Evolutionary conservation across 2,888 invertebrate genomes (phyloP).

Genomic region (Cataglyphis livida): DNA sequence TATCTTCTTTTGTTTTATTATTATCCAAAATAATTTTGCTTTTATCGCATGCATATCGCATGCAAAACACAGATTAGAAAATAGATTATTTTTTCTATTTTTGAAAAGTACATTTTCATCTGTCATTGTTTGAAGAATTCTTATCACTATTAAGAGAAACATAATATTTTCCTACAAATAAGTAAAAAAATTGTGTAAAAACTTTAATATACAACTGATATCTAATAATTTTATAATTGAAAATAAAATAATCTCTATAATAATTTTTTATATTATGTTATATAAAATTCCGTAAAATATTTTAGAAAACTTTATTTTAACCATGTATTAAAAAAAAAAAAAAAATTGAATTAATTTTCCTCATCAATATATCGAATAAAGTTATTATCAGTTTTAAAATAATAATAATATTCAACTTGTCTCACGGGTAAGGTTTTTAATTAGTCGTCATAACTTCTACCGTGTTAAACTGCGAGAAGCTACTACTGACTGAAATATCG

Average conservation of each 20-base stretch:
- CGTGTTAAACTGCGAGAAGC: conserved; percentile 21
- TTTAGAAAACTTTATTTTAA: not conserved
- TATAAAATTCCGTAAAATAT: not conserved
- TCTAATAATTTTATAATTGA: not conserved
- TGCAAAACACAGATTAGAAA: too few relatives aligned
- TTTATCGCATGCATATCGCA: not conserved
- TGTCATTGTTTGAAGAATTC: not conserved
- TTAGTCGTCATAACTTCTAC: conserved; percentile 18
- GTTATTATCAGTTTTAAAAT: not conserved
- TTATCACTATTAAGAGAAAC: not conserved
- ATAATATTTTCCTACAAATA: not conserved
- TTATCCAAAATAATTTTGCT: not conserved
- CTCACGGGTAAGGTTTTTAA: not conserved
- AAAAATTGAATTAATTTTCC: not conserved
- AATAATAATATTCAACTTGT: not conserved
- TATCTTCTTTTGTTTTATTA: not conserved
- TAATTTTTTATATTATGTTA: not conserved
- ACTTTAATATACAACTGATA: not conserved
- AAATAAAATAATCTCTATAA: not conserved
- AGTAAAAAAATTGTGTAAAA: not conserved
- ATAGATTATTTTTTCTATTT: not conserved
- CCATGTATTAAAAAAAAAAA: not conserved
- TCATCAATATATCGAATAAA: not conserved
- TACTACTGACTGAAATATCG: conserved; percentile 22
- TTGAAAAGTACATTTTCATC: not conserved